These are phyloP conservation scores for Ptyas mucosa DNA, from an alignment of 2,113 vertebrate genomes.

Conservation along the genomic window DNA sequence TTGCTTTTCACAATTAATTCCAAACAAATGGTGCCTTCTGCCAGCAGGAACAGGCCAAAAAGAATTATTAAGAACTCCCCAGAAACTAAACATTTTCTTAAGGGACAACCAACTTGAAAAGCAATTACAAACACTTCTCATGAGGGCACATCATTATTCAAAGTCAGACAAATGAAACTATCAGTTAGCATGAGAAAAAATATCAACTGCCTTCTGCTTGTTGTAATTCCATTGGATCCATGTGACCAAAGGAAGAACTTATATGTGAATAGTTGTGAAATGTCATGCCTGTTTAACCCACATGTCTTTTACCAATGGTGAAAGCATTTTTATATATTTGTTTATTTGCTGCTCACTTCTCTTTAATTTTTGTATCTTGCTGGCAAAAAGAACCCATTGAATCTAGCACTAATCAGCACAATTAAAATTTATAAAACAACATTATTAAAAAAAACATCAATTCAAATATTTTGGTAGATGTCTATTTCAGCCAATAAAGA, in stretches of 20 bases:
- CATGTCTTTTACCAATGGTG: not conserved
- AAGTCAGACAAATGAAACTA: conserved; percentile 17
- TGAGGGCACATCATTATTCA: conserved; percentile 23
- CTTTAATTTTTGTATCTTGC: not conserved
- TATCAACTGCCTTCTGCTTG: not conserved
- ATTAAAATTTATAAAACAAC: conserved; percentile 48
- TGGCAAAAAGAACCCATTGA: conserved; percentile 15
- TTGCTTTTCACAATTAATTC: conserved; percentile 10
- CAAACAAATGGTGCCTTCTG: conserved; percentile 13
- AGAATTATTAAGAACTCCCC: not conserved
- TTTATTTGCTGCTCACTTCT: not conserved
- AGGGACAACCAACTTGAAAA: conserved; percentile 20
- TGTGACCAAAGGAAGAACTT: not conserved
- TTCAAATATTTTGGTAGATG: not conserved
- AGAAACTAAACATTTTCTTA: not conserved
- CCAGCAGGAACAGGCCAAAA: not conserved
- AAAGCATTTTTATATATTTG: not conserved
- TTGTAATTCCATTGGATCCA: not conserved
- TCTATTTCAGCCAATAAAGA: not conserved
- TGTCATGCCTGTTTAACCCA: conserved; percentile 9
- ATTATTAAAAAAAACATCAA: not conserved
- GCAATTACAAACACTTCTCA: not conserved
- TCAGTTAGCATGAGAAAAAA: not conserved
- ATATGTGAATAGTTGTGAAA: not conserved
- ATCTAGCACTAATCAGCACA: conserved; percentile 19